Percentiles rank a stretch among this genome's conserved stretches.
These are phyloP conservation scores for Temnopleurus reevesii DNA, from an alignment of 53 echinoderm and acorn worm genomes.

Conservation along the genomic window DNA sequence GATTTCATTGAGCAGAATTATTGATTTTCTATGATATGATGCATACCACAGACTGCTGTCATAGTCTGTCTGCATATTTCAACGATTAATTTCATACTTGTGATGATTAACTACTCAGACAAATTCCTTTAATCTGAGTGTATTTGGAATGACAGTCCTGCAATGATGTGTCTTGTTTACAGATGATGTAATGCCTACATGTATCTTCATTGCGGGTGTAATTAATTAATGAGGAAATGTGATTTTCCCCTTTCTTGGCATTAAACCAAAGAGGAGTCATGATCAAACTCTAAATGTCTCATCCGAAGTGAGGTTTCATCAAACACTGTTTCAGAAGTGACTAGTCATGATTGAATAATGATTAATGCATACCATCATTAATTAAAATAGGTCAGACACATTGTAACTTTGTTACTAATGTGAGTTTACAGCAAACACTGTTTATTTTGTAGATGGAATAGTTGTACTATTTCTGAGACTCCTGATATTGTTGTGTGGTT, in stretches of 20 bases:
- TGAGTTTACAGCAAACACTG: too few relatives aligned
- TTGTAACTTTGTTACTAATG: too few relatives aligned
- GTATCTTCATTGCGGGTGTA: background rate
- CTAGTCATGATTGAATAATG: background rate
- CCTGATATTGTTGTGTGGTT: too few relatives aligned
- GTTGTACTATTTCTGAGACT: too few relatives aligned
- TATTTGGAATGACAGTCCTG: background rate
- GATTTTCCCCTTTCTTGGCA: background rate
- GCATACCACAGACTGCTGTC: constrained; percentile 5
- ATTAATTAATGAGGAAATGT: constrained; percentile 15
- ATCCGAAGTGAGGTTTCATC: background rate
- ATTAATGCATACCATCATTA: background rate
- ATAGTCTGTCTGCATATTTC: constrained; percentile 14
- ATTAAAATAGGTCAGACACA: background rate
- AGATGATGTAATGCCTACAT: background rate
- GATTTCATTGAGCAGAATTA: background rate
- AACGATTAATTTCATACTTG: constrained; percentile 8
- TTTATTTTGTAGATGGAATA: too few relatives aligned
- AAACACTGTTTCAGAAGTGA: background rate
- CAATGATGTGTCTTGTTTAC: background rate
- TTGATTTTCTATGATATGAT: constrained; percentile 18
- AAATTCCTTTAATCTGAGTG: background rate
- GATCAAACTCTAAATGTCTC: background rate
- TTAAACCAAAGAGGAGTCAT: background rate
- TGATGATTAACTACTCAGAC: background rate